These are phyloP conservation scores for Ciconia boyciana DNA, from an alignment of 2,113 vertebrate genomes.

Conservation along the genomic window DNA sequence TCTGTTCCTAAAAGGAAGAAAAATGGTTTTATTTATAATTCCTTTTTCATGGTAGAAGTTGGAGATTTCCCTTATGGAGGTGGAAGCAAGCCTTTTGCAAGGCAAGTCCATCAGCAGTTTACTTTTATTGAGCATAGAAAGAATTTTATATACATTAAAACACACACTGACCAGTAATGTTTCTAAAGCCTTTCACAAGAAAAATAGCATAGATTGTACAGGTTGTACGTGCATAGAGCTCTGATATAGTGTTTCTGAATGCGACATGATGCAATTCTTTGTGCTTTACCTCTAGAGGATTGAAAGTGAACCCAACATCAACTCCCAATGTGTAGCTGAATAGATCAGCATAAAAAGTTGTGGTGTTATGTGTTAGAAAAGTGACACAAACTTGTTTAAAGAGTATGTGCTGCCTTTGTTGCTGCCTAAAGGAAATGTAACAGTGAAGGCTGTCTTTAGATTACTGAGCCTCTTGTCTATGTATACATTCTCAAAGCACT, in stretches of 20 bases:
- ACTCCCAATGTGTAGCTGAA: neutral
- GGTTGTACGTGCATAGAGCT: neutral
- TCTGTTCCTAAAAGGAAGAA: neutral
- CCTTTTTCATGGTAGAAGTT: neutral
- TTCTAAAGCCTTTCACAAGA: neutral
- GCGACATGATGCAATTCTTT: neutral
- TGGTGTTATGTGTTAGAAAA: neutral
- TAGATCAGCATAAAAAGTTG: neutral
- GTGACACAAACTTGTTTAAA: neutral
- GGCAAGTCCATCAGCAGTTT: neutral
- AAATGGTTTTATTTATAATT: neutral
- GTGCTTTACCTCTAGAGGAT: neutral
- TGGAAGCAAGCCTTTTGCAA: neutral
- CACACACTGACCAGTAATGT: neutral
- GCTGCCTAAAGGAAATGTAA: neutral
- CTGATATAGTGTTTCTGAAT: neutral
- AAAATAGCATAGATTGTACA: neutral
- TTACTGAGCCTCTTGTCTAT: neutral
- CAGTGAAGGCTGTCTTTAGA: neutral
- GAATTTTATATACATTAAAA: neutral
- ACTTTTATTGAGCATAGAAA: neutral
- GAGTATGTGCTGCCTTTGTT: neutral
- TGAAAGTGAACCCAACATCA: neutral
- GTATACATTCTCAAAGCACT: neutral
- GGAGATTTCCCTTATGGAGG: neutral